Conservation (phyloP, 2,888 invertebrate species). For the Pyrrhosoma nymphula region DNA sequence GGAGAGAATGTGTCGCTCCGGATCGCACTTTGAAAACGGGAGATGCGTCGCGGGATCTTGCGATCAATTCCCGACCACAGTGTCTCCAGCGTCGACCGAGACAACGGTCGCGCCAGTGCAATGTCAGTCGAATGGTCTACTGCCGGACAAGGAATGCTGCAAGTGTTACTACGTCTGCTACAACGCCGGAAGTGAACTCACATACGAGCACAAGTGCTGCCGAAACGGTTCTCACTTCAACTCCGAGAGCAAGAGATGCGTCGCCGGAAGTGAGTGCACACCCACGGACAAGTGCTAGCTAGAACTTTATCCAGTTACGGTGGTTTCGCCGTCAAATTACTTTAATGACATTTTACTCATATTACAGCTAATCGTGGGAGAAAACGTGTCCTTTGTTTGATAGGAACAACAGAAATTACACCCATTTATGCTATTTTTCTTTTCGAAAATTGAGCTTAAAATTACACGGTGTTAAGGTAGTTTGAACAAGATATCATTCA, state of each 20-base stretch:
- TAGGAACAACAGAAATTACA: too few relatives aligned
- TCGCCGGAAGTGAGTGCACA: background rate
- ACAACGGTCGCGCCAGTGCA: background rate
- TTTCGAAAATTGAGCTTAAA: too few relatives aligned
- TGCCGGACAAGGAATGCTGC: background rate
- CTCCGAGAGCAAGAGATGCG: background rate
- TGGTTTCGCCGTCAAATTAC: too few relatives aligned
- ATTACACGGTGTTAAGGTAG: too few relatives aligned
- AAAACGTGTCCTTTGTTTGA: too few relatives aligned
- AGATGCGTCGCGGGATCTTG: background rate
- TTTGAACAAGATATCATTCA: too few relatives aligned
- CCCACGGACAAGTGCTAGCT: background rate
- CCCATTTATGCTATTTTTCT: too few relatives aligned
- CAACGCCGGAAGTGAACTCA: background rate
- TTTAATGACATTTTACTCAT: too few relatives aligned
- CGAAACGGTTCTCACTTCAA: background rate
- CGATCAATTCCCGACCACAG: background rate
- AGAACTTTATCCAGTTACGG: too few relatives aligned
- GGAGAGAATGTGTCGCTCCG: background rate
- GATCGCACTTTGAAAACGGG: background rate
- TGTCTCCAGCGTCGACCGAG: background rate
- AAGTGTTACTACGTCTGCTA: background rate
- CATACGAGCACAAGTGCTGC: background rate
- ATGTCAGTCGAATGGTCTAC: background rate
- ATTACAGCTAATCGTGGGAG: too few relatives aligned